Evolutionary conservation across 2,113 vertebrate species (phyloP).

Genomic region (Nipponia nippon): DNA sequence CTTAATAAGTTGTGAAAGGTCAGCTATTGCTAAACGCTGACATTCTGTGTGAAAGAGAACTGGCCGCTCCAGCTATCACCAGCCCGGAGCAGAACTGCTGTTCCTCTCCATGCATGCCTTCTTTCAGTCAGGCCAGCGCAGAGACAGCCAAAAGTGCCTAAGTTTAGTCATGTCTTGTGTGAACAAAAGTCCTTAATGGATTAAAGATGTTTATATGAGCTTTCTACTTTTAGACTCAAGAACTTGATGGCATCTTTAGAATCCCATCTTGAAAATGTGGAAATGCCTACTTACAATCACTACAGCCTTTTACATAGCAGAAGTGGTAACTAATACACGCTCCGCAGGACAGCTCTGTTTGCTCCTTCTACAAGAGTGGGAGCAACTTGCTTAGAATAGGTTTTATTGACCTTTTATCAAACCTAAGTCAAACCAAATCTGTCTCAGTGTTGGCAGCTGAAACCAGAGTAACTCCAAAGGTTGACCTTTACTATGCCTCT

Average conservation of each 20-base stretch:
- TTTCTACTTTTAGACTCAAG: not conserved
- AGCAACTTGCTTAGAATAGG: not conserved
- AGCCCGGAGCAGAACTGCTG: not conserved
- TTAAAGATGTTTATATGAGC: not conserved
- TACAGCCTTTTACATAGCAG: not conserved
- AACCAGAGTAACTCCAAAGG: not conserved
- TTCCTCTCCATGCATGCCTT: not conserved
- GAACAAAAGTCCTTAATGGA: not conserved
- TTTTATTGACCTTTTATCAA: not conserved
- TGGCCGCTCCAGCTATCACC: accelerated
- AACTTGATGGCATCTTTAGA: not conserved
- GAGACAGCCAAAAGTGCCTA: not conserved
- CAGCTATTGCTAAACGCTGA: not conserved
- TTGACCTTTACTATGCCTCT: not conserved
- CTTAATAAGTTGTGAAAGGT: constrained; percentile 26
- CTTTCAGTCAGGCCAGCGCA: accelerated
- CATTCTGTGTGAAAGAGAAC: constrained; percentile 44
- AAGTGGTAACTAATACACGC: not conserved
- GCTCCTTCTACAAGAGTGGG: not conserved
- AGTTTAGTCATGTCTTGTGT: not conserved
- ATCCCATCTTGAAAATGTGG: not conserved
- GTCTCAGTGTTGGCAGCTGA: not conserved
- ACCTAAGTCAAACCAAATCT: not conserved
- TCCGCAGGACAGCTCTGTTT: not conserved
- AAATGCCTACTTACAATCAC: not conserved